phyloP scores from a whole-genome alignment of 2,888 invertebrate genomes.

The Tribolium freemani region DNA sequence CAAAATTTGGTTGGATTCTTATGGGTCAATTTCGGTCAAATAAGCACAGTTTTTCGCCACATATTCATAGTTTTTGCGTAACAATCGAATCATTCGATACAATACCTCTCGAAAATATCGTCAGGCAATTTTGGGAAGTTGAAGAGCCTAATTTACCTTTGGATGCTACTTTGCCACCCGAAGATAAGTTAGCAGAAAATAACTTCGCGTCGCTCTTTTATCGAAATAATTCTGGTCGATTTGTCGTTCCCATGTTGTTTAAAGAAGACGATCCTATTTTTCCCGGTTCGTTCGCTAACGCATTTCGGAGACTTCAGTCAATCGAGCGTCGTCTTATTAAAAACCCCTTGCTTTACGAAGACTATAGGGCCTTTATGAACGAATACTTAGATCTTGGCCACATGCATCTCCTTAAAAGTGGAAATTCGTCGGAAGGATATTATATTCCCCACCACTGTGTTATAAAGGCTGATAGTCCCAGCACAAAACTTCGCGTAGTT shows the following conservation, averaged over 20 bases:
- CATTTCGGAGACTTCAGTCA: neutral
- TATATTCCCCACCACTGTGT: conserved; percentile 43
- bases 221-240: neutral
- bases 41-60: too few species aligned
- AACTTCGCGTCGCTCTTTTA: neutral
- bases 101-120: neutral
- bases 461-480: neutral
- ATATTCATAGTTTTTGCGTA: too few species aligned
- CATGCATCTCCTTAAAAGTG: conserved; percentile 3
- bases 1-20: too few species aligned
- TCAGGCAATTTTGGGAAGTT: neutral
- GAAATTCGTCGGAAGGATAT: neutral
- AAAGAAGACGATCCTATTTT: neutral
- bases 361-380: conserved; percentile 23
- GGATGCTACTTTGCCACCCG: neutral
- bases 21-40: too few species aligned
- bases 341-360: neutral
- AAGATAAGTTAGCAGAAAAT: neutral
- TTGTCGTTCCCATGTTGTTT: conserved; percentile 3
- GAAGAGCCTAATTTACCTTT: neutral
- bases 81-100: too few species aligned
- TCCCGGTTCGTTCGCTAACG: neutral
- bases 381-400: conserved; percentile 35
- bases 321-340: neutral
- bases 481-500: conserved; percentile 34